Evolutionary conservation across 1,140 invertebrate genomes (phyloP).

Genomic region (Drosophila elegans): DNA sequence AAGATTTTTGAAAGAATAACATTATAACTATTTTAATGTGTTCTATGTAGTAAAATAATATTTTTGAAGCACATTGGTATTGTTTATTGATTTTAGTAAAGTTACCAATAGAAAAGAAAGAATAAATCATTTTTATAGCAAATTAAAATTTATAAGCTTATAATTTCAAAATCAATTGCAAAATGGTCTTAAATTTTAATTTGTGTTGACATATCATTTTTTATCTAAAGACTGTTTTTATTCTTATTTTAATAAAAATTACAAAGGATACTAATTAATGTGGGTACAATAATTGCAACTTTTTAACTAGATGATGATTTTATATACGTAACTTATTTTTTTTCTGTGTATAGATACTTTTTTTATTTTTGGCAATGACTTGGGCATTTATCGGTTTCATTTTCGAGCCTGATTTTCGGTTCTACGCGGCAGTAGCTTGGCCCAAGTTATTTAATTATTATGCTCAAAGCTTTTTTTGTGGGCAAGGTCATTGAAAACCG

Average conservation of each 20-base stretch:
- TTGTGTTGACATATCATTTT: background rate
- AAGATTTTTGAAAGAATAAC: no score
- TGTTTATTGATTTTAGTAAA: background rate
- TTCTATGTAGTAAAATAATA: no score
- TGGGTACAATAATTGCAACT: no score
- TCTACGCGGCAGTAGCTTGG: conserved; percentile 67
- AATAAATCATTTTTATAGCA: background rate
- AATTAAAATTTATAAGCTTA: no score
- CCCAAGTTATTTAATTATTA: conserved; percentile 79
- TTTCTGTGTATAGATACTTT: background rate
- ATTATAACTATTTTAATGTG: no score
- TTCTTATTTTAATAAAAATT: no score
- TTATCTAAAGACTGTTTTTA: no score
- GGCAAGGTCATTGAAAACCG: conserved; percentile 76
- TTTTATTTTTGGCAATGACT: conserved; percentile 43
- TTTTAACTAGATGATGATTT: no score
- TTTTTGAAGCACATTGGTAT: no score
- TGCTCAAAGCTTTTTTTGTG: conserved; percentile 75
- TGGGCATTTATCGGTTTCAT: conserved; percentile 53
- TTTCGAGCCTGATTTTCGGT: conserved; percentile 68
- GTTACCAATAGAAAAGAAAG: no score
- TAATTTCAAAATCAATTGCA: background rate
- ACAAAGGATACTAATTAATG: no score
- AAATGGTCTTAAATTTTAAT: background rate
- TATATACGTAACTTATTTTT: background rate